A percentile compares a stretch with the other conserved stretches of the same genome.
Conservation (phyloP, 1,140 invertebrate species). For the Caenorhabditis briggsae region DNA sequence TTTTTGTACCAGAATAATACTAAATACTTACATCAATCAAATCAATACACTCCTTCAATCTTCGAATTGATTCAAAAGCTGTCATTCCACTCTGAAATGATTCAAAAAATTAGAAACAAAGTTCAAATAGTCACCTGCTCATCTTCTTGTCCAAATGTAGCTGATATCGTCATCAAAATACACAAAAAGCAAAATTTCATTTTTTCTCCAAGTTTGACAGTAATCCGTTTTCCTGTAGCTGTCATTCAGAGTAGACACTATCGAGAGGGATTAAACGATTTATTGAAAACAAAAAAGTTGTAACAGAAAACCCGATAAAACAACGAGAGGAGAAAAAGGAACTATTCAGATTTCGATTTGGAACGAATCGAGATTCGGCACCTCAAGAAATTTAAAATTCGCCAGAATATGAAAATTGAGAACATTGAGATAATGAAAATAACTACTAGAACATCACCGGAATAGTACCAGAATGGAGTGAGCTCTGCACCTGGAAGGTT, state of each 20-base stretch:
- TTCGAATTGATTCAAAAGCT: conserved; percentile 37
- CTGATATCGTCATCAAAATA: not conserved
- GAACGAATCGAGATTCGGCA: not conserved
- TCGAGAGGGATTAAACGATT: not conserved
- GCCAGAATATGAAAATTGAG: not conserved
- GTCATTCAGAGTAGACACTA: not conserved
- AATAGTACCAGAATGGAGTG: conserved; percentile 47
- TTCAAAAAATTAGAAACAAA: not conserved
- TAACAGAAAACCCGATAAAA: conserved; percentile 2
- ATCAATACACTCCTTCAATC: conserved; percentile 13
- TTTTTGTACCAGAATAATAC: too few species aligned
- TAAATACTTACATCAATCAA: conserved; percentile 18
- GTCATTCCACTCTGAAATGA: conserved; percentile 27
- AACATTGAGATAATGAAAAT: not conserved
- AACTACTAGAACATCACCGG: not conserved
- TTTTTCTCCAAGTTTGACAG: conserved; percentile 10
- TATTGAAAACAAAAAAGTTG: not conserved
- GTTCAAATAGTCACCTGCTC: not conserved
- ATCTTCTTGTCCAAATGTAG: not conserved
- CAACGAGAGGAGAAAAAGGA: not conserved
- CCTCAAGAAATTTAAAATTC: not conserved
- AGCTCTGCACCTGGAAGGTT: conserved; percentile 48
- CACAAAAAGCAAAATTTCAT: not conserved
- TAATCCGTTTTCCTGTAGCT: not conserved
- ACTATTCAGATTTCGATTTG: conserved; percentile 33